Base-by-base conservation (phyloP, 2,888 invertebrate species). In the Phaonia tiefii region DNA sequence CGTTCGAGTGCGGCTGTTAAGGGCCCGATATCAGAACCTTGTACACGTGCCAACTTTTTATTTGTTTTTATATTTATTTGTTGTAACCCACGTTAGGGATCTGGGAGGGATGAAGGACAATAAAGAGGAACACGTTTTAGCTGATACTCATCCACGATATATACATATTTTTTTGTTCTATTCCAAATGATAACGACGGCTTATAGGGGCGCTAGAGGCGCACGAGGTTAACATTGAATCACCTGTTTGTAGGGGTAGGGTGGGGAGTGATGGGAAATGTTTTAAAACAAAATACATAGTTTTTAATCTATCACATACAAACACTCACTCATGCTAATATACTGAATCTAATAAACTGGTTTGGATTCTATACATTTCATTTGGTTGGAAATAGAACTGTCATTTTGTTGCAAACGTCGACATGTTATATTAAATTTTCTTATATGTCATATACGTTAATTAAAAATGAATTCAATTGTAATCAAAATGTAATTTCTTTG, bases 1-100 rank as follows among this genome's bases (percentile, higher is more conserved):
- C 25, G 65, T 46, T 69, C 22, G 54, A 69, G n/a, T 69, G 26
- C 8, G 69, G 15, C 54, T 8, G 46, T 56, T 22, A 56, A 67
- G 54, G 69, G 69, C 54, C 54, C 42, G 69, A 22, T 54, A 56
- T 65, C 25, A 7, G 54, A 31, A 46, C 42, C 10, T 20, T 56
- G 22, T 69, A 69, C 69, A 69, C 69, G 69, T 69, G 69, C 69
- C 69, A 69, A 56, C 39, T 56, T 69, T 69, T 3, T 31, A 5
- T 31, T 31, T 31, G 31, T 31, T 31, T 69, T 42, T 13, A 11
- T 22, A 17, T 60, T 10, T 17, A 17, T 60, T 10, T 17, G 39
- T 60, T 60, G 20, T 60, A 37, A 37, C 39, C 39, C 60, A 60
- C 20, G 8, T 15, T 39, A 11, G 39, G 20, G 31, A 11, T 11